A percentile compares a stretch with the other conserved stretches of the same genome.
phyloP scores from a whole-genome alignment of 2,113 vertebrate species.

The Phrynosoma blainvillii region DNA sequence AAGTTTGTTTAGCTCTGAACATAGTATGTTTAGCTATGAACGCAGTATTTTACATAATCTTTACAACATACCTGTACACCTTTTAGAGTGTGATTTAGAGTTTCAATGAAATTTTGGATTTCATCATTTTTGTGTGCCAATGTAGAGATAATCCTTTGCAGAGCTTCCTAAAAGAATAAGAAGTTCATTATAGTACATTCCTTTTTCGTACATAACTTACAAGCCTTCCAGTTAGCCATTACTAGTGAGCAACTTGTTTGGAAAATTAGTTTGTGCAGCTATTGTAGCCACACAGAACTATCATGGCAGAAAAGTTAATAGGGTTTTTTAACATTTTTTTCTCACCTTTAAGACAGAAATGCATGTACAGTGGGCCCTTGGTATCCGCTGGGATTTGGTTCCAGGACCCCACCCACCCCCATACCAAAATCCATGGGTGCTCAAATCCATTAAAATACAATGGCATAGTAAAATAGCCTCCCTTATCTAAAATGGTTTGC shows the following conservation, averaged over 20 bases:
- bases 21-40: background rate
- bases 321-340: background rate
- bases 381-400: too few species aligned
- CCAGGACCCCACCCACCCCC: too few species aligned
- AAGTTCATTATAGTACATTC: constrained; percentile 5
- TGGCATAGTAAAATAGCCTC: too few species aligned
- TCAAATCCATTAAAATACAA: too few species aligned
- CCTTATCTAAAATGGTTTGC: too few species aligned
- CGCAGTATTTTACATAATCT: background rate
- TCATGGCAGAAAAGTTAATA: background rate
- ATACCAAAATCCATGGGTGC: too few species aligned
- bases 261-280: background rate
- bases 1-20: background rate
- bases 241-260: background rate
- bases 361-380: background rate
- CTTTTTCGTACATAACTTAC: constrained; percentile 6
- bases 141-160: constrained; percentile 91
- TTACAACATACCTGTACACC: constrained; percentile 85
- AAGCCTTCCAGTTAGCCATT: background rate
- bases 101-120: constrained; percentile 90
- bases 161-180: constrained; percentile 84
- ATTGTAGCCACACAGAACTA: background rate
- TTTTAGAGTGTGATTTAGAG: constrained; percentile 81
- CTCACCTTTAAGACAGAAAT: background rate
- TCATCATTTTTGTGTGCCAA: constrained; percentile 92